phyloP scores from a whole-genome alignment of 1,140 invertebrate species.

The Drosophila nasuta region DNA sequence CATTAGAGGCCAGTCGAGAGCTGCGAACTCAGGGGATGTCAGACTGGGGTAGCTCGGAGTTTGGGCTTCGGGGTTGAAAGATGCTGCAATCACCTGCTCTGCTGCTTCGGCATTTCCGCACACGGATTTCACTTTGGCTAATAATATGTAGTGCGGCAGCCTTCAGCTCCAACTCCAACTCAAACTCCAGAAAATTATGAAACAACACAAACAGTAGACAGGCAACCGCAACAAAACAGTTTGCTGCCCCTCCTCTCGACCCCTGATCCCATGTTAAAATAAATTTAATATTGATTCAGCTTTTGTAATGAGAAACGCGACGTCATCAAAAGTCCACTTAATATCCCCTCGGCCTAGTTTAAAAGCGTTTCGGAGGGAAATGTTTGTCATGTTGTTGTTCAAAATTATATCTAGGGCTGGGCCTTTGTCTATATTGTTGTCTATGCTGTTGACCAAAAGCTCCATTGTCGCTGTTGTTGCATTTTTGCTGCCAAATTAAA shows the following conservation, averaged over 20 bases:
- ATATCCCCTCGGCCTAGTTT: conserved; percentile 63
- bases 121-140: conserved; percentile 52
- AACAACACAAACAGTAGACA: conserved; percentile 38
- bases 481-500: conserved; percentile 78
- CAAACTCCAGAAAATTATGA: conserved; percentile 62
- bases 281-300: conserved; percentile 83
- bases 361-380: conserved; percentile 32
- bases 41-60: not conserved
- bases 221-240: conserved; percentile 65
- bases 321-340: conserved; percentile 76
- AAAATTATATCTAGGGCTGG: conserved; percentile 23
- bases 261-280: conserved; percentile 59
- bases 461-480: conserved; percentile 75
- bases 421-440: conserved; percentile 43
- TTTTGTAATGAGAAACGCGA: conserved; percentile 81
- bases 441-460: conserved; percentile 49
- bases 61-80: conserved; percentile 24
- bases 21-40: conserved; percentile 3
- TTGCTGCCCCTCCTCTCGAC: not conserved
- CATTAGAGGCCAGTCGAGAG: conserved; percentile 63
- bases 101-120: conserved; percentile 33
- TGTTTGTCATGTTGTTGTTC: conserved; percentile 18
- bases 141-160: conserved; percentile 39
- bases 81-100: conserved; percentile 70
- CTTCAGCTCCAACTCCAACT: too few relatives aligned